Percentiles rank a stretch among this genome's conserved stretches.
These are phyloP conservation scores for Benthosema pterotum DNA, from an alignment of 2,797 vertebrate species.

Conservation along the genomic window DNA sequence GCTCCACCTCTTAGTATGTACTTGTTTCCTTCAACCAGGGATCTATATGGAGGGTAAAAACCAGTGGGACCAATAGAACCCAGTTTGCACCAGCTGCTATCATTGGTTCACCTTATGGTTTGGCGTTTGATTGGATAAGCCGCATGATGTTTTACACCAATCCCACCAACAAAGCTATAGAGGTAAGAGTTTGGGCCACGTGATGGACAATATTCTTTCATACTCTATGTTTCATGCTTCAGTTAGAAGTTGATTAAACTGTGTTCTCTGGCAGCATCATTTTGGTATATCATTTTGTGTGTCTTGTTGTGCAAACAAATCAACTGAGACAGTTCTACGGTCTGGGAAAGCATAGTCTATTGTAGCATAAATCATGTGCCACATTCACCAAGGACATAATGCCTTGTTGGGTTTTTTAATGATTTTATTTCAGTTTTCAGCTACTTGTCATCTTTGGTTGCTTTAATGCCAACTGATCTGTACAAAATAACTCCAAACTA, in stretches of 20 bases:
- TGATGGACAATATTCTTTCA: neutral
- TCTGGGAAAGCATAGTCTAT: neutral
- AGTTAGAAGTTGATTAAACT: too few species aligned
- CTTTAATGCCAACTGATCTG: too few species aligned
- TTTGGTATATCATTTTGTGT: too few species aligned
- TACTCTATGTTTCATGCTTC: neutral
- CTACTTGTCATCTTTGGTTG: neutral
- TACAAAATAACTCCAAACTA: neutral
- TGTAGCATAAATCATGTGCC: neutral
- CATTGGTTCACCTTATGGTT: conserved; percentile 72
- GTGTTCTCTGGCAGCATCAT: too few species aligned
- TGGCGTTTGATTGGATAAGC: conserved; percentile 82
- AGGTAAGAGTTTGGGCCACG: conserved; percentile 51
- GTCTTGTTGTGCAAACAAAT: too few species aligned
- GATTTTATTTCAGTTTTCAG: too few species aligned
- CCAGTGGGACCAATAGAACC: conserved; percentile 70
- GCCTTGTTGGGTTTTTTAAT: too few species aligned
- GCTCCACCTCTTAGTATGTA: neutral
- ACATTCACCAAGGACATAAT: neutral
- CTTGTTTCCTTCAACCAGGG: conserved; percentile 56
- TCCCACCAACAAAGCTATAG: conserved; percentile 69
- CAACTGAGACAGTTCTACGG: too few species aligned
- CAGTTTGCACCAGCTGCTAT: conserved; percentile 77
- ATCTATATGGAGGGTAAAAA: conserved; percentile 76
- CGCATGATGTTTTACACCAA: conserved; percentile 80